Evolutionary conservation across 64 coral and sea anemone species (phyloP), one percentile per base, ranked within the genome.

Genomic region (Montipora efflorescens): DNA sequence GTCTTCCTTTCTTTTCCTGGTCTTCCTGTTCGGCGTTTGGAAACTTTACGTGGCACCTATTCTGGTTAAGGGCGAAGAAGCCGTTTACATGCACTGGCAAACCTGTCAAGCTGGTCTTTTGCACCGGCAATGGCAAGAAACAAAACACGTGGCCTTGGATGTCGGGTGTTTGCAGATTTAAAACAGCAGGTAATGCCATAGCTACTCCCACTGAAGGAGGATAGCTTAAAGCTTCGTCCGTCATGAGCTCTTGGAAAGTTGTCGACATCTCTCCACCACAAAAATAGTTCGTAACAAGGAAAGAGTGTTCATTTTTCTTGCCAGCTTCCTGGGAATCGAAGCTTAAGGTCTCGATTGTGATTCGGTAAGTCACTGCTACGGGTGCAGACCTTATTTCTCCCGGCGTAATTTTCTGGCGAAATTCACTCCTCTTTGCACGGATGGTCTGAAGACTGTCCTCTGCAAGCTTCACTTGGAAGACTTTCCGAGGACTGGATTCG

Each of bases 71-170:
- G 11, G 94, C 91, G 64, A 98, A 98, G 67, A 96, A 98, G 15
- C 97, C 95, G 71, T 98, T 98, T 14, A 98, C 97, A 76, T 98
- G 97, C 12, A 98, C 91, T 4, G 97, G 97, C 16, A 98, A 90
- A 50, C 97, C 97, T 8, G 97, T 98, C 59, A 94, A 74, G 80
- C 94, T 95, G 19, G 93, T 95, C 19, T 77, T 83, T 15, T 99
- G 94, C 21, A 95, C 79, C 4, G 97, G 97, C 16, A 99, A 85
- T 19, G 97, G 97, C 51, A 99, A 71, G 73, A 87, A 94, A 50
- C 97, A 99, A 75, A 99, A 99, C 5, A 99, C 79, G 50, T 89
- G 90, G 1, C 84, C 79, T 48, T 52, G 44, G 22, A 72, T 16
- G 47, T 57, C 51, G 5, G 23, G 87, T 4, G 44, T 48, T 59